A percentile compares a stretch with the other conserved stretches of the same genome.
Conservation (phyloP, 2,113 vertebrate species). For the Cavia porcellus region DNA sequence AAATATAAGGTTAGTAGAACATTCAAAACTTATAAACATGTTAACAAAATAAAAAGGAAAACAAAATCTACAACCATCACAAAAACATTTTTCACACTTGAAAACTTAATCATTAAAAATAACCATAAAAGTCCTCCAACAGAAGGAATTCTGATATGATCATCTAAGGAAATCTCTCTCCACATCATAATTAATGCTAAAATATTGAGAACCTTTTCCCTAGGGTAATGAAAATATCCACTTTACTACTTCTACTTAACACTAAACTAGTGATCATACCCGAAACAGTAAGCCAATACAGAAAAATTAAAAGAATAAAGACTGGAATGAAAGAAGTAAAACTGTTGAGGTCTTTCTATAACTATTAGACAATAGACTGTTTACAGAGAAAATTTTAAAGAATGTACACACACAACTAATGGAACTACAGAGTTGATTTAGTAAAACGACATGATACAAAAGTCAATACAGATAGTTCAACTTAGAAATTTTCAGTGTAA, state of each 20-base stretch:
- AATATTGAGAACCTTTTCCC: not conserved
- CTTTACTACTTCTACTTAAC: not conserved
- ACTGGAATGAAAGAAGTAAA: not conserved
- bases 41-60: not conserved
- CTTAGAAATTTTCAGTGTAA: not conserved
- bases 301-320: constrained; percentile 8
- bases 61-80: not conserved
- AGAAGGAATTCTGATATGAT: not conserved
- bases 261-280: not conserved
- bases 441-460: constrained; percentile 5
- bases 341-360: not conserved
- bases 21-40: not conserved
- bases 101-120: not conserved
- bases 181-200: not conserved
- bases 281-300: not conserved
- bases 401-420: not conserved
- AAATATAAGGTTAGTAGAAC: not conserved
- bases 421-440: constrained; percentile 12
- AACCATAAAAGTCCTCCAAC: not conserved
- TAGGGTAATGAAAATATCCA: not conserved
- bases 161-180: not conserved
- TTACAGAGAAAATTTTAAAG: not conserved
- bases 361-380: not conserved
- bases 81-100: not conserved
- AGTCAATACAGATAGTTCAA: not conserved